Evolutionary conservation across 92 coral and sea anemone genomes (phyloP).

Genomic region (Actinostola sp.): DNA sequence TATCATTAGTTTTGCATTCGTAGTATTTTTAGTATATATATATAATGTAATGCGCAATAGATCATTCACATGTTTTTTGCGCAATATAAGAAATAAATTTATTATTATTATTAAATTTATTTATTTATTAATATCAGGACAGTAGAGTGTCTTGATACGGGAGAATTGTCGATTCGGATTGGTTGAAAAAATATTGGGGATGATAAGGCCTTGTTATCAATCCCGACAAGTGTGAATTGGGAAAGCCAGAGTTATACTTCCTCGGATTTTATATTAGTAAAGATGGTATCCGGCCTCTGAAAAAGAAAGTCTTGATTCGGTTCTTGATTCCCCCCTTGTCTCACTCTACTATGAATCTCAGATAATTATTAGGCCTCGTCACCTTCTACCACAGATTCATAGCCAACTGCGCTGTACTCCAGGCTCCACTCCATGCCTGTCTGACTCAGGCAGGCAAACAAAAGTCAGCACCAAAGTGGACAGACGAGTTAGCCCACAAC

Average conservation of each 20-base stretch:
- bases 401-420: too few species aligned
- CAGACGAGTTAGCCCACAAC: not conserved
- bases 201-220: not conserved
- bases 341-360: slow-evolving; percentile 11
- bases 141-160: too few species aligned
- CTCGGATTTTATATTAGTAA: slow-evolving; percentile 16
- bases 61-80: too few species aligned
- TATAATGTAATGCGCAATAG: too few species aligned
- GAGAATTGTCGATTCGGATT: too few species aligned
- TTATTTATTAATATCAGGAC: too few species aligned
- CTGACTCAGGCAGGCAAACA: slow-evolving; percentile 40
- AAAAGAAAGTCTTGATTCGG: slow-evolving; percentile 25
- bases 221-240: slow-evolving; percentile 20
- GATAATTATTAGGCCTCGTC: slow-evolving; percentile 44
- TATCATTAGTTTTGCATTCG: too few species aligned
- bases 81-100: too few species aligned
- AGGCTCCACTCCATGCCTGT: too few species aligned
- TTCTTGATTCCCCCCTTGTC: slow-evolving; percentile 19
- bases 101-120: too few species aligned
- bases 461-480: not conserved
- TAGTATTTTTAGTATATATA: too few species aligned
- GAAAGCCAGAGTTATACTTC: slow-evolving; percentile 14
- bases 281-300: slow-evolving; percentile 25
- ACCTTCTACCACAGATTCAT: slow-evolving; percentile 33
- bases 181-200: too few species aligned